Evolutionary conservation across 2,113 vertebrate genomes (phyloP).

Genomic region (Caranx melampygus): DNA sequence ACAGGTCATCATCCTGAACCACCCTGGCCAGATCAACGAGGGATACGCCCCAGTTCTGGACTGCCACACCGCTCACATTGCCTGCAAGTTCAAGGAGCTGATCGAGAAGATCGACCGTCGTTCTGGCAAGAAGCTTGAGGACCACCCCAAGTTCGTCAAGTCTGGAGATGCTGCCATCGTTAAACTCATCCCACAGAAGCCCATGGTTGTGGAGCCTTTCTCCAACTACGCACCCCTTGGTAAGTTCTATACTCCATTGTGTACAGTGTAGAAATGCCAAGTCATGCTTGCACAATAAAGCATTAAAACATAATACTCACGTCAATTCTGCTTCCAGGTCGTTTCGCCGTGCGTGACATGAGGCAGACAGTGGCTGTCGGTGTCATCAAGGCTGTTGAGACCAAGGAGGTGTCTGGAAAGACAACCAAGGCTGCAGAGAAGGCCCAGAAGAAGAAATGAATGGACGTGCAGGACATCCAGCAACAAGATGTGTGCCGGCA

Average conservation of each 20-base stretch:
- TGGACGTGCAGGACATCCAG: slow-evolving; percentile 67
- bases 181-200: slow-evolving; percentile 83
- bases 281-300: too few species aligned
- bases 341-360: slow-evolving; percentile 88
- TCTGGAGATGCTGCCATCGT: slow-evolving; percentile 86
- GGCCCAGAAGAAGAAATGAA: slow-evolving; percentile 83
- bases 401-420: slow-evolving; percentile 80
- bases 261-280: rapidly evolving
- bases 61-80: slow-evolving; percentile 87
- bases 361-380: slow-evolving; percentile 88
- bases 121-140: slow-evolving; percentile 88
- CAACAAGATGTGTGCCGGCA: slow-evolving; percentile 62
- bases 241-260: slow-evolving; percentile 29
- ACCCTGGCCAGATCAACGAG: slow-evolving; percentile 84
- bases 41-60: slow-evolving; percentile 87
- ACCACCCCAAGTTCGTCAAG: slow-evolving; percentile 84
- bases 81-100: slow-evolving; percentile 87
- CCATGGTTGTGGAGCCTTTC: slow-evolving; percentile 88
- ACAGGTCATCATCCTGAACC: slow-evolving; percentile 89
- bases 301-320: too few species aligned
- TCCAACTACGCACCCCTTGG: slow-evolving; percentile 84
- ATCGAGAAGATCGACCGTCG: slow-evolving; percentile 87
- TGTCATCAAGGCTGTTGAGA: slow-evolving; percentile 84
- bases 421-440: slow-evolving; percentile 86
- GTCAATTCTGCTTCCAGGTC: slow-evolving; percentile 68